Evolutionary conservation across 2,113 vertebrate genomes (phyloP).

Genomic region (Merops nubicus): DNA sequence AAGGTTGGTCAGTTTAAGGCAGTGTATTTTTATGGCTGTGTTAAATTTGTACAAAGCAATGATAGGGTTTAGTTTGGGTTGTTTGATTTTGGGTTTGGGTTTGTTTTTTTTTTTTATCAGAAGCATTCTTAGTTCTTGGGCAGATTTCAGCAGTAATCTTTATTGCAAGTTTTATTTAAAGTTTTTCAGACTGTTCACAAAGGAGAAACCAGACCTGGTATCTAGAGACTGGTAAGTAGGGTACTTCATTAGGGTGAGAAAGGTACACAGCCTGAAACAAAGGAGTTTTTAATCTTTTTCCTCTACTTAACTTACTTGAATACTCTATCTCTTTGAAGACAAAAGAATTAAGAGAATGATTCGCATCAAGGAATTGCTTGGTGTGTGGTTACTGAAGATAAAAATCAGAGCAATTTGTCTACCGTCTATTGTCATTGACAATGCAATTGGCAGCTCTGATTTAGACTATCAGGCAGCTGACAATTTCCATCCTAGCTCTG

Average conservation of each 20-base stretch:
- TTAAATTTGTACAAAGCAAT: neutral
- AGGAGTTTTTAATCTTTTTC: neutral
- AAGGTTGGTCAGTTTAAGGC: neutral
- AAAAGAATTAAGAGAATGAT: neutral
- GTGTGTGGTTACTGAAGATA: neutral
- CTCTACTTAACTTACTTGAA: neutral
- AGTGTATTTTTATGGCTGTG: neutral
- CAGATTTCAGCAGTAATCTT: neutral
- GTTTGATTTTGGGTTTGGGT: too few relatives aligned
- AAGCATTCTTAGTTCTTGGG: neutral
- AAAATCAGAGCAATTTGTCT: constrained; percentile 25
- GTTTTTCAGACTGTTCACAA: neutral
- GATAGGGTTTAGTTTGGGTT: neutral
- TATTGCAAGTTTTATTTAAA: neutral
- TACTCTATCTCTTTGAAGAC: constrained; percentile 11
- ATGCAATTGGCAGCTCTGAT: neutral
- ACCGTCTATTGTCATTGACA: neutral
- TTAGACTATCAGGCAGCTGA: neutral
- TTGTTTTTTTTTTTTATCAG: neutral
- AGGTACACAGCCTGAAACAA: neutral
- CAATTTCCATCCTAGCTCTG: neutral
- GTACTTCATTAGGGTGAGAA: neutral
- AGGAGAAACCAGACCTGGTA: neutral
- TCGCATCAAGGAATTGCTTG: neutral
- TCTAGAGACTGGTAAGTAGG: neutral